Percentiles rank a stretch among this genome's conserved stretches.
These are phyloP conservation scores for Heteromyza rotundicornis DNA, from an alignment of 2,888 invertebrate species.

Conservation along the genomic window DNA sequence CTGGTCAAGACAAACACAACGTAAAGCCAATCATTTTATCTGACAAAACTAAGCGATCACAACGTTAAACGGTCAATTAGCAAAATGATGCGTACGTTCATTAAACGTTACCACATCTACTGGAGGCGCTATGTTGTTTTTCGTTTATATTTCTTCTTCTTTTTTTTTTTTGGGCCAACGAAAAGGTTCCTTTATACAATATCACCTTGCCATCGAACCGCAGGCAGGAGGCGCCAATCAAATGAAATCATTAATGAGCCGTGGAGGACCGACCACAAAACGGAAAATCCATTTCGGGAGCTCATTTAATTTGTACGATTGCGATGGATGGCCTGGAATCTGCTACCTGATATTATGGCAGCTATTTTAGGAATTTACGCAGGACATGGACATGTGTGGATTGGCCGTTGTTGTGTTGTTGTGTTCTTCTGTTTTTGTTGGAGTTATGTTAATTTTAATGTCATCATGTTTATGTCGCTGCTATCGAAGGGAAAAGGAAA, in stretches of 20 bases:
- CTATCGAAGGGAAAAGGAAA: neutral
- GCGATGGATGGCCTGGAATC: constrained; percentile 22
- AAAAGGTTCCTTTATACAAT: no score
- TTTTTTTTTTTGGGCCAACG: no score
- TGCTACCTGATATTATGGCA: constrained; percentile 29
- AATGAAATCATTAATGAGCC: constrained; percentile 38
- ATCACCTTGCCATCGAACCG: constrained; percentile 6
- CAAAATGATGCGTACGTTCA: constrained; percentile 1
- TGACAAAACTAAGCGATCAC: neutral
- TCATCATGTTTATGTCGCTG: constrained; percentile 11
- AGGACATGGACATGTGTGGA: constrained; percentile 18
- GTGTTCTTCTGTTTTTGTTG: constrained; percentile 13
- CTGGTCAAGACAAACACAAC: neutral
- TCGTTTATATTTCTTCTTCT: no score
- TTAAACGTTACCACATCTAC: no score
- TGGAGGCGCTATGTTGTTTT: no score
- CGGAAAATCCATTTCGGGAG: constrained; percentile 25
- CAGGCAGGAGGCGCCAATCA: no score
- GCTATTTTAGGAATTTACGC: constrained; percentile 28
- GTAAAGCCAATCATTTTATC: neutral
- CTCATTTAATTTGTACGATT: constrained; percentile 33
- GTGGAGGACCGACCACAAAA: constrained; percentile 1
- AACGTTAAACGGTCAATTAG: constrained; percentile 1
- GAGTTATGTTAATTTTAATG: constrained; percentile 18
- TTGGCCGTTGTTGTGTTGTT: constrained; percentile 1